These are phyloP conservation scores for Saccostrea glomerata DNA, from an alignment of 1,140 invertebrate genomes.

Conservation along the genomic window DNA sequence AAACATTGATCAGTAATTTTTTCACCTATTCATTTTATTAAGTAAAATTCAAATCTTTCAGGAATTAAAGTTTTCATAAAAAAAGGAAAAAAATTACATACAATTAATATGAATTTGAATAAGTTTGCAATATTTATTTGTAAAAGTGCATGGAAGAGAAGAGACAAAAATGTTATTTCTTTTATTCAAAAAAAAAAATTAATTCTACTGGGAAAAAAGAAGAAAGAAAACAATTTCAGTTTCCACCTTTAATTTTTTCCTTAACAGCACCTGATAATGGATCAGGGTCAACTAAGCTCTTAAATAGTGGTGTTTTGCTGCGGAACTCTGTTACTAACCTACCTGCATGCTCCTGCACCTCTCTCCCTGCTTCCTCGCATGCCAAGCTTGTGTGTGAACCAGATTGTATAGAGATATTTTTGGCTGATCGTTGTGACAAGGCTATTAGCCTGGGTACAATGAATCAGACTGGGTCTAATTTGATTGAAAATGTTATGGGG, in stretches of 20 bases:
- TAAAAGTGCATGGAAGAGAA: too few relatives aligned
- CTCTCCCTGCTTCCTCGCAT: conserved; percentile 40
- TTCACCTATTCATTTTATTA: background rate
- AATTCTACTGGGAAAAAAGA: background rate
- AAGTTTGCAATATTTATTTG: too few relatives aligned
- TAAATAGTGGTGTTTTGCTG: conserved; percentile 28
- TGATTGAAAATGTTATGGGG: conserved; percentile 15
- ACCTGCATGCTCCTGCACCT: conserved; percentile 28
- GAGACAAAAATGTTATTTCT: background rate
- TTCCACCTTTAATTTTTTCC: background rate
- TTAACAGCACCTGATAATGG: conserved; percentile 17
- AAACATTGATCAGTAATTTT: too few relatives aligned
- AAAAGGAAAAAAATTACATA: background rate
- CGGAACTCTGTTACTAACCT: conserved; percentile 27
- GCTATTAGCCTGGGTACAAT: conserved; percentile 21
- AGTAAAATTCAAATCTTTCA: background rate
- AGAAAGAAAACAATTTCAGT: background rate
- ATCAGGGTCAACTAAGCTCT: conserved; percentile 32
- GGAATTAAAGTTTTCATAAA: background rate
- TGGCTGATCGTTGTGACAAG: conserved; percentile 39
- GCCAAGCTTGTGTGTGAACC: conserved; percentile 54
- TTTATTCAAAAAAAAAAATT: background rate
- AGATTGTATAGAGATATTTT: conserved; percentile 52
- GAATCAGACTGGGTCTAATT: conserved; percentile 27
- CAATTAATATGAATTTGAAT: too few relatives aligned